These are phyloP conservation scores for Ditula angustiorana DNA, from an alignment of 2,888 invertebrate species.

Conservation along the genomic window DNA sequence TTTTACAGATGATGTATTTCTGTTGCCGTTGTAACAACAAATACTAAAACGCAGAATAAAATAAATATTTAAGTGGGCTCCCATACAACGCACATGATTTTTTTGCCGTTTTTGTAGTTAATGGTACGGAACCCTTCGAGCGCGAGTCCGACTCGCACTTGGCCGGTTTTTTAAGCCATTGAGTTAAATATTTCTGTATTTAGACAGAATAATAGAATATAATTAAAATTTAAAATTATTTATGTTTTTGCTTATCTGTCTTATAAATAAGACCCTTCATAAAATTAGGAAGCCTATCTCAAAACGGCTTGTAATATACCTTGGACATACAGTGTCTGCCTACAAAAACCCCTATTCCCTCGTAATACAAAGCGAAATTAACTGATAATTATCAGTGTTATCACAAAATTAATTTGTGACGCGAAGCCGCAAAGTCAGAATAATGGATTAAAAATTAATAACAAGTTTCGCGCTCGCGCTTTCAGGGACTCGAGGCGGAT, in stretches of 20 bases:
- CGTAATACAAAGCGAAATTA: conserved; percentile 57
- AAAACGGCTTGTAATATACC: background rate
- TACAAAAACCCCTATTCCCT: conserved; percentile 52
- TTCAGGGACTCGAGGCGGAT: conserved; percentile 53
- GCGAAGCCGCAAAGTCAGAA: conserved; percentile 70
- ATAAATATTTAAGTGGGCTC: no score
- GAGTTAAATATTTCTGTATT: background rate
- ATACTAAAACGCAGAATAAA: no score
- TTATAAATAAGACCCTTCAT: background rate
- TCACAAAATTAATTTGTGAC: conserved; percentile 67
- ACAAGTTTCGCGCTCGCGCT: conserved; percentile 68
- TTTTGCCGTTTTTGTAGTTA: no score
- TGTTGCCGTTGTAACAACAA: no score
- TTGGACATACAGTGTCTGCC: conserved; percentile 46
- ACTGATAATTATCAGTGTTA: conserved; percentile 63
- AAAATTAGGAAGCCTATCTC: background rate
- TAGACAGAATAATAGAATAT: no score
- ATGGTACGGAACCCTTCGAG: no score
- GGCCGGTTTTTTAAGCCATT: no score
- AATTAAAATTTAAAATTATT: no score
- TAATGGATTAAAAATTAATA: conserved; percentile 80
- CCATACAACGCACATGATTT: no score
- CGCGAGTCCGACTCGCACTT: no score
- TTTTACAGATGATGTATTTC: no score
- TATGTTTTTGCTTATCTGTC: background rate